A percentile compares a stretch with the other conserved stretches of the same genome.
These are phyloP conservation scores for Dendropsophus ebraccatus DNA, from an alignment of 2,113 vertebrate genomes.

Conservation along the genomic window DNA sequence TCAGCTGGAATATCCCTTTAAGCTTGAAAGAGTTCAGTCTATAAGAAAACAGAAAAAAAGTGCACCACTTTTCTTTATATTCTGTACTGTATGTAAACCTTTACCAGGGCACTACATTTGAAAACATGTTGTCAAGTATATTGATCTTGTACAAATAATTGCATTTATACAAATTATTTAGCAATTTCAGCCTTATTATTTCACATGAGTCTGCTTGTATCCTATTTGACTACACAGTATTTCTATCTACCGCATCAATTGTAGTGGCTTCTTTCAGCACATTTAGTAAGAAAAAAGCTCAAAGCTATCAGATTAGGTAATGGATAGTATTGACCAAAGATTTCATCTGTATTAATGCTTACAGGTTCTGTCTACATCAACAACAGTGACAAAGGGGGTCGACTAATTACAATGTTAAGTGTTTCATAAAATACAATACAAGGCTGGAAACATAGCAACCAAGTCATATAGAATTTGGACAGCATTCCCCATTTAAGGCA, in stretches of 20 bases:
- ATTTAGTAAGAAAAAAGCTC: not conserved
- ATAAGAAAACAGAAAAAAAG: not conserved
- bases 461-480: no score
- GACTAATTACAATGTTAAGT: not conserved
- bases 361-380: not conserved
- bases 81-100: not conserved
- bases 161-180: no score
- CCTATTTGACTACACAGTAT: not conserved
- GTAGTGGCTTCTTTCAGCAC: conserved; percentile 17
- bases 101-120: not conserved
- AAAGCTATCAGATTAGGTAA: conserved; percentile 35
- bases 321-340: conserved; percentile 27
- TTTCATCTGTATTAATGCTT: conserved; percentile 5
- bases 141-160: not conserved
- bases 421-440: not conserved
- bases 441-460: not conserved
- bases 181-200: not conserved
- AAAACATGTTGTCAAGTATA: not conserved
- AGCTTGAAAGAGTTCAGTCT: no score
- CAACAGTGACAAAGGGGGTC: not conserved
- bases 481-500: no score
- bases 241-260: not conserved
- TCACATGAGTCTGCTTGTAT: not conserved
- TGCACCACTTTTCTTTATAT: not conserved
- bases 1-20: no score